Percentiles rank a stretch among this genome's conserved stretches.
Conservation (phyloP, 2,888 invertebrate species). For the Bursaphelenchus okinawaensis region DNA sequence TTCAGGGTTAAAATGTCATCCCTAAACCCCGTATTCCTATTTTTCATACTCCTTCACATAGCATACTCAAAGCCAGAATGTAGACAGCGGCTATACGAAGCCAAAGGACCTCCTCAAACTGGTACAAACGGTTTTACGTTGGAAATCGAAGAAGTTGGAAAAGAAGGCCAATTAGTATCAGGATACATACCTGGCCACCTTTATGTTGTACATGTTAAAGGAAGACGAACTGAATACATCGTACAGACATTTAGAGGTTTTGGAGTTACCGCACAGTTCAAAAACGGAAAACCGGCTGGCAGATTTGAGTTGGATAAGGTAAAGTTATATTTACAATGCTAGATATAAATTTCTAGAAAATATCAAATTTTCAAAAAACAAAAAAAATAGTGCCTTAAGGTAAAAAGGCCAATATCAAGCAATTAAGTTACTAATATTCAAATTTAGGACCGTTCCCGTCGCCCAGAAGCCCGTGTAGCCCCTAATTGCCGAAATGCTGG, state of each 20-base stretch:
- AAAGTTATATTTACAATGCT: too few relatives aligned
- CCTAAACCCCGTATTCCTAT: neutral
- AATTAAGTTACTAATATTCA: neutral
- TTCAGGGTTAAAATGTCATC: neutral
- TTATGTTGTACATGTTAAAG: slow-evolving; percentile 31
- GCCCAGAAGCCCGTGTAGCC: slow-evolving; percentile 49
- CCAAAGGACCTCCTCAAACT: slow-evolving; percentile 35
- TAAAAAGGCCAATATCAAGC: too few relatives aligned
- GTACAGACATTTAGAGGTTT: slow-evolving; percentile 59
- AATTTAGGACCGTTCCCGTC: slow-evolving; percentile 23
- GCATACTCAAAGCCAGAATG: slow-evolving; percentile 21
- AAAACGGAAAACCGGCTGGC: slow-evolving; percentile 46
- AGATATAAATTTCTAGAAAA: too few relatives aligned
- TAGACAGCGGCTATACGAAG: slow-evolving; percentile 35
- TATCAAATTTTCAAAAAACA: too few relatives aligned
- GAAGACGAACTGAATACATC: slow-evolving; percentile 53
- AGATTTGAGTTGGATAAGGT: slow-evolving; percentile 49
- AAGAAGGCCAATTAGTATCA: slow-evolving; percentile 18
- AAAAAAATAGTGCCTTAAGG: too few relatives aligned
- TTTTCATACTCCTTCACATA: neutral
- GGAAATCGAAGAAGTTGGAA: slow-evolving; percentile 31
- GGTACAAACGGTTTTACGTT: slow-evolving; percentile 55
- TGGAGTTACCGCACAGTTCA: slow-evolving; percentile 45
- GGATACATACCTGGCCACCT: slow-evolving; percentile 52
- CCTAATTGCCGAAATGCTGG: slow-evolving; percentile 52